These are phyloP conservation scores for Atethmia centrago DNA, from an alignment of 2,888 invertebrate genomes.

Conservation along the genomic window DNA sequence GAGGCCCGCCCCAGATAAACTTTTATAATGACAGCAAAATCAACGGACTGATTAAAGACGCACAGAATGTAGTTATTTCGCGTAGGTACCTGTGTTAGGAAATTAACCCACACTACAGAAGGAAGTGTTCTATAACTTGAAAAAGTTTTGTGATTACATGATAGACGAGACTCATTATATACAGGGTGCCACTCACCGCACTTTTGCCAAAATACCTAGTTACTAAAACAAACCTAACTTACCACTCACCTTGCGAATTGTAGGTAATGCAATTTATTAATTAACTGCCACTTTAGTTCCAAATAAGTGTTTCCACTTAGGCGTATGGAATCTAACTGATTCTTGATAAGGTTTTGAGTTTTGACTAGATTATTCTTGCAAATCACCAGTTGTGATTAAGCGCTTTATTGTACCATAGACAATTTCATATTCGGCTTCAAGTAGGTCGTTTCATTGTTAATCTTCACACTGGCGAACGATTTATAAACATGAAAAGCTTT, in stretches of 20 bases:
- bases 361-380: slow-evolving; percentile 64
- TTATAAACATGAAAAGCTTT: slow-evolving; percentile 43
- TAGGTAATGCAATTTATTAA: neutral
- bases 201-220: too few relatives aligned
- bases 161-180: neutral
- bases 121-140: neutral
- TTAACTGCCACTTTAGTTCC: neutral
- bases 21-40: neutral
- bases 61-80: neutral
- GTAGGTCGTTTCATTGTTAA: slow-evolving; percentile 51
- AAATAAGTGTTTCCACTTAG: slow-evolving; percentile 32
- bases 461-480: slow-evolving; percentile 15
- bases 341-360: slow-evolving; percentile 25
- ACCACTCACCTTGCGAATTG: slow-evolving; percentile 22
- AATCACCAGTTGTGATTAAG: slow-evolving; percentile 72
- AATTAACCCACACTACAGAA: neutral
- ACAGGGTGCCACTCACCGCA: neutral
- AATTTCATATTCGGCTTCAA: slow-evolving; percentile 44
- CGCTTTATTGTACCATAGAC: slow-evolving; percentile 56
- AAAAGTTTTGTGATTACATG: neutral
- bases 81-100: neutral
- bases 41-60: neutral
- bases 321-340: slow-evolving; percentile 43
- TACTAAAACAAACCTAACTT: neutral
- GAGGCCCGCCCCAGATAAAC: neutral